Base-by-base conservation (phyloP, 2,888 invertebrate genomes). In the Heliothis peltigera region DNA sequence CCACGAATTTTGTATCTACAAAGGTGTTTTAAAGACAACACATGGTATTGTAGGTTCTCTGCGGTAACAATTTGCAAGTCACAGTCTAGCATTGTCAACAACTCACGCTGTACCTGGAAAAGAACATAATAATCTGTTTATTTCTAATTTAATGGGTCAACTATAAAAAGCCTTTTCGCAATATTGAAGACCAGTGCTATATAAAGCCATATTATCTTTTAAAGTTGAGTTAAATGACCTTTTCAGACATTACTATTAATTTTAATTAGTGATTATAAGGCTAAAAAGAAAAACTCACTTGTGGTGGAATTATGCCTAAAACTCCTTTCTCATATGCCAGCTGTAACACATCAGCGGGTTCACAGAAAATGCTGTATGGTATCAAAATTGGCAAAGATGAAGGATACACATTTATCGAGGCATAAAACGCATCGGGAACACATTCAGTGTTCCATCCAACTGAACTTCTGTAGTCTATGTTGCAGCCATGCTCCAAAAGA, bases 391-490 rank as follows among this genome's bases (percentile, higher is more conserved):
- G 84, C 44, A 87, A 57, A 2, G 93, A 91, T 42, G 73, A 59
- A 0, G 92, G 90, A 44, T 91, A 88, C 25, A 89, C 81, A 42
- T 88, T 87, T 18, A 95, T 49, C 4, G 94, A 89, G 22, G 92
- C 91, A 19, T 91, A 71, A 53, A 95, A 91, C 10, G 91, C 92
- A 87, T 95, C 95, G 1, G 95, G 93, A 25, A 95, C 81, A 44
- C 81, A 79, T 4, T 77, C 79, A 55, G 71, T 76, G 49, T 71
- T 60, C 49, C 78, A 73, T 17, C 70, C 48, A 42, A 66, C 44
- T 22, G 82, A 70, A 67, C 89, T 93, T 62, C 87, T 88, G 77
- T 93, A 93, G 77, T 95, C 95, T 35, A 95, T 89, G 84, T 95
- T 87, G 67, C 94, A 93, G 12, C 89, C 92, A 76, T 92, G 89